Conservation (phyloP, 1,140 invertebrate species). For the Drosophila sproati region DNA sequence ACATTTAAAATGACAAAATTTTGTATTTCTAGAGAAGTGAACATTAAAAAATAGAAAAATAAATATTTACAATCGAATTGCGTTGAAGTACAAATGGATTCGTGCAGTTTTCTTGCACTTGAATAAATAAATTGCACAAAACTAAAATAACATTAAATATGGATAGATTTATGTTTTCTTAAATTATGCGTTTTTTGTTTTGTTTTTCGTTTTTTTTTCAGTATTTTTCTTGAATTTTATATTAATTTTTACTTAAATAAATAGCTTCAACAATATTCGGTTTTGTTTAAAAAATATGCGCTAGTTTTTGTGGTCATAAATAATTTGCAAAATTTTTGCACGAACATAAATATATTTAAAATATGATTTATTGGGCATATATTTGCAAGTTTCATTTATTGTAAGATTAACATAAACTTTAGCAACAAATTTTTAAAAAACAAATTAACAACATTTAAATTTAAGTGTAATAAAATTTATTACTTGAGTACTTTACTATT, state of each 20-base stretch:
- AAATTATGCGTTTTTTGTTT: slow-evolving; percentile 23
- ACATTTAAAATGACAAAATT: slow-evolving; percentile 77
- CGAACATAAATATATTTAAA: slow-evolving; percentile 24
- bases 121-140: slow-evolving; percentile 83
- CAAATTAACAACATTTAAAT: slow-evolving; percentile 75
- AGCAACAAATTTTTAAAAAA: slow-evolving; percentile 79
- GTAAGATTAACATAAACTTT: slow-evolving; percentile 72
- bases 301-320: slow-evolving; percentile 18
- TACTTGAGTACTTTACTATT: slow-evolving; percentile 70
- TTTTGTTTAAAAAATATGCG: slow-evolving; percentile 12
- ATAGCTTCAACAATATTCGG: slow-evolving; percentile 43
- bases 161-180: slow-evolving; percentile 38
- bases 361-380: slow-evolving; percentile 51
- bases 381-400: slow-evolving; percentile 28
- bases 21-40: slow-evolving; percentile 61
- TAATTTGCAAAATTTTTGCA: slow-evolving; percentile 39
- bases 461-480: slow-evolving; percentile 60
- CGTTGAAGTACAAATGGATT: slow-evolving; percentile 59
- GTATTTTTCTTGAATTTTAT: slow-evolving; percentile 5
- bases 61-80: slow-evolving; percentile 79
- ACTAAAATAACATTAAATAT: slow-evolving; percentile 74
- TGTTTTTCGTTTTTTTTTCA: slow-evolving; percentile 1
- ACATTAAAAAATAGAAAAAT: slow-evolving; percentile 63
- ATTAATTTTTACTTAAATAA: slow-evolving; percentile 19
- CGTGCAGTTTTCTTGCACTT: slow-evolving; percentile 29